Conservation (phyloP, 2,888 invertebrate genomes). For the Schizaphis graminum region DNA sequence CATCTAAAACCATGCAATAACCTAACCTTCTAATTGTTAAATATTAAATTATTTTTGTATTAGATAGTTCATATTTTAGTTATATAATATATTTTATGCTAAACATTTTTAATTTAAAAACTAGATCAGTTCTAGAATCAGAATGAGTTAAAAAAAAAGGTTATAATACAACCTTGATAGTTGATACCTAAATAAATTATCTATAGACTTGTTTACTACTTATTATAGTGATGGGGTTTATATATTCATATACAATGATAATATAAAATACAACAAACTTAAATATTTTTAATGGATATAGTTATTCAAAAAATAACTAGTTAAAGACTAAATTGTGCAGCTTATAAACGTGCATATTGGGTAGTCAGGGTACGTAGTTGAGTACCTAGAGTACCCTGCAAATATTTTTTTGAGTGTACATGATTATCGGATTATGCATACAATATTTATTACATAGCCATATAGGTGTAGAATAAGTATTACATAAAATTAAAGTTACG, state of each 20-base stretch:
- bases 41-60: not conserved
- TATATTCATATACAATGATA: not conserved
- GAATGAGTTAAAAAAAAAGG: not conserved
- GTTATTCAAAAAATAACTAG: not conserved
- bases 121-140: not conserved
- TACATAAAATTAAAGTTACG: not conserved
- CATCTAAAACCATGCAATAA: not conserved
- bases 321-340: not conserved
- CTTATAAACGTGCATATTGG: not conserved
- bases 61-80: not conserved
- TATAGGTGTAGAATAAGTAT: not conserved
- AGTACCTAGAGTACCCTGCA: not conserved
- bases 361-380: not conserved
- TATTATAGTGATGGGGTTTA: not conserved
- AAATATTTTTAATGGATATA: not conserved
- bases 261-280: not conserved
- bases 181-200: not conserved
- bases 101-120: not conserved
- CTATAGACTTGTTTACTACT: not conserved
- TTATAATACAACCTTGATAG: not conserved
- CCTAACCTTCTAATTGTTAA: not conserved
- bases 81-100: not conserved
- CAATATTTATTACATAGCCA: not conserved
- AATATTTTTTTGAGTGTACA: not conserved
- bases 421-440: not conserved